A percentile compares a stretch with the other conserved stretches of the same genome.
These are phyloP conservation scores for Tetramorium bicarinatum DNA, from an alignment of 2,888 invertebrate genomes.

Conservation along the genomic window DNA sequence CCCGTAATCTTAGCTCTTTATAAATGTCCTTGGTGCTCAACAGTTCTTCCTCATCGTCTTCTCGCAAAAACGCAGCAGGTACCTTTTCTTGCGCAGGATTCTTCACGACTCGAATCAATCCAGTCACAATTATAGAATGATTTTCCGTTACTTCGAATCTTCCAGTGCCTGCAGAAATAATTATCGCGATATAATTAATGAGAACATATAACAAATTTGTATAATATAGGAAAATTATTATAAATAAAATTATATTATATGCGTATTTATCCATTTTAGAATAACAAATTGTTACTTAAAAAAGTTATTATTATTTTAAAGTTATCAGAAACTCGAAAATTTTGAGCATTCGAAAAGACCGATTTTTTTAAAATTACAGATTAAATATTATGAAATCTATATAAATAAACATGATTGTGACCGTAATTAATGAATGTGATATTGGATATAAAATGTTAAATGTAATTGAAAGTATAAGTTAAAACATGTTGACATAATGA, in stretches of 20 bases:
- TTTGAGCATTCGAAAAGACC: not conserved
- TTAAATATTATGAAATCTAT: not conserved
- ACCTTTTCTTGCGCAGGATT: slow-evolving; percentile 83
- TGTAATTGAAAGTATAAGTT: not conserved
- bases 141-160: slow-evolving; percentile 89
- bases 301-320: too few relatives aligned
- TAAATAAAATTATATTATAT: too few relatives aligned
- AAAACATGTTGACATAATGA: not conserved
- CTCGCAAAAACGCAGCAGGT: slow-evolving; percentile 66
- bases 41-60: slow-evolving; percentile 72
- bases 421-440: not conserved
- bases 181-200: not conserved
- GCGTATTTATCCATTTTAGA: too few relatives aligned
- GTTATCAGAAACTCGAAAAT: too few relatives aligned
- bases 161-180: slow-evolving; percentile 82
- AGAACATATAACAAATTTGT: not conserved
- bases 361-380: not conserved
- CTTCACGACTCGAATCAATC: slow-evolving; percentile 89
- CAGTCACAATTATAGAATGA: slow-evolving; percentile 91
- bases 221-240: not conserved
- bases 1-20: slow-evolving; percentile 87
- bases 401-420: not conserved
- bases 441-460: slow-evolving; percentile 10
- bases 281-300: too few relatives aligned
- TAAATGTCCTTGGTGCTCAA: slow-evolving; percentile 84